Conservation (phyloP, 2,888 invertebrate species). For the Idaea straminata region DNA sequence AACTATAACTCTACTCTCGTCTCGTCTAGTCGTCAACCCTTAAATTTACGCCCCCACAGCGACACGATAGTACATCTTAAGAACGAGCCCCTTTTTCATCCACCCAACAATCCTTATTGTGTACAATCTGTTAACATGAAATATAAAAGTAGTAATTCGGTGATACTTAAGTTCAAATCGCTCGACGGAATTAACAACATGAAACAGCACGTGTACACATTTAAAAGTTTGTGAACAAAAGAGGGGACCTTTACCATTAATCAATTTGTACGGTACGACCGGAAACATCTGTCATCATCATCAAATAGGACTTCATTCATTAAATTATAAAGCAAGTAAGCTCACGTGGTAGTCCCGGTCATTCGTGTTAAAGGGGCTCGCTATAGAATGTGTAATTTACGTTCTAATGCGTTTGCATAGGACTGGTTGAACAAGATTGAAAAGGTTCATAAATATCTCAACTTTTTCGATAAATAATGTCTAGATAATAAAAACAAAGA, state of each 20-base stretch:
- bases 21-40: conserved; percentile 22
- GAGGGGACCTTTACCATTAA: conserved; percentile 38
- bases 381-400: conserved; percentile 14
- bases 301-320: conserved; percentile 57
- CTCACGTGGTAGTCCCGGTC: conserved; percentile 41
- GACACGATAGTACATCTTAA: conserved; percentile 21
- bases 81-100: conserved; percentile 25
- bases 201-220: conserved; percentile 21
- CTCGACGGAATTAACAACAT: conserved; percentile 9
- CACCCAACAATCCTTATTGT: conserved; percentile 24
- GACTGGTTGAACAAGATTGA: background rate
- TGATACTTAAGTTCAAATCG: background rate
- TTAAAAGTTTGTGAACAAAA: conserved; percentile 30
- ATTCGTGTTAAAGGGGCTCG: conserved; percentile 28
- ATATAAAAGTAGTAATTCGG: background rate
- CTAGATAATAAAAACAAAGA: background rate
- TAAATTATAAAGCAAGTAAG: conserved; percentile 44
- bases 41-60: conserved; percentile 22
- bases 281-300: conserved; percentile 59
- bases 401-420: background rate
- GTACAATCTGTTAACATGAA: conserved; percentile 8
- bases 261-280: conserved; percentile 44
- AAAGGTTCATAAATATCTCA: background rate
- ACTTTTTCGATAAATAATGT: background rate
- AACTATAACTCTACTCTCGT: conserved; percentile 21